Conservation (phyloP, 2,113 vertebrate genomes). For the Alligator mississippiensis region DNA sequence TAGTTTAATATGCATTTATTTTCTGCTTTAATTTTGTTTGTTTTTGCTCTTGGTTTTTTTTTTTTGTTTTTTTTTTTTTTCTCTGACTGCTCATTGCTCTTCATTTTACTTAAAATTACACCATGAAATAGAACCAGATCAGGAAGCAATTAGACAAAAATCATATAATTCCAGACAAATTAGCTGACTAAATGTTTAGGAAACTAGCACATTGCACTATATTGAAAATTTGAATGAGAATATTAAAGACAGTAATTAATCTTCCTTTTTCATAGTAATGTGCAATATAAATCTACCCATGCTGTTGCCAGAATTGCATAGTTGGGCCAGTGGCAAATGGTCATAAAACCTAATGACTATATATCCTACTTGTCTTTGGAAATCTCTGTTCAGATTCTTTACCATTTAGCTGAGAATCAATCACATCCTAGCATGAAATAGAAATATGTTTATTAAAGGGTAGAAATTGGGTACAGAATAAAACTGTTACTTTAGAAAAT, state of each 20-base stretch:
- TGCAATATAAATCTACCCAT: neutral
- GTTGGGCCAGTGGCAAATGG: neutral
- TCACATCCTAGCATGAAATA: slow-evolving; percentile 1
- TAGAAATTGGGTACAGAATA: neutral
- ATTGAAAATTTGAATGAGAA: neutral
- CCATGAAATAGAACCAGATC: neutral
- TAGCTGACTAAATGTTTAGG: neutral
- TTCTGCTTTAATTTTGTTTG: too few species aligned
- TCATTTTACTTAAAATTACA: neutral
- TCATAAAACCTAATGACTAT: neutral
- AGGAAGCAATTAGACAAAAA: neutral
- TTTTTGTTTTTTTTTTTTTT: too few species aligned
- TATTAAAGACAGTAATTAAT: neutral
- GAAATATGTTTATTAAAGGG: neutral
- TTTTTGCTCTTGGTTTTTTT: too few species aligned
- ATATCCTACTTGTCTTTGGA: slow-evolving; percentile 11
- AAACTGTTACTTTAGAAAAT: slow-evolving; percentile 2
- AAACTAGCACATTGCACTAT: neutral
- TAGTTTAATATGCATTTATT: too few species aligned
- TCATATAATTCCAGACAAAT: neutral
- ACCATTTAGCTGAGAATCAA: neutral
- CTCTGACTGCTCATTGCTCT: rapidly evolving
- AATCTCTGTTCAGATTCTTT: neutral
- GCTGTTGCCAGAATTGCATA: neutral
- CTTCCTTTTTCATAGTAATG: neutral